Evolutionary conservation across 2,888 invertebrate genomes (phyloP).

Genomic region (Pristionchus maxplancki): DNA sequence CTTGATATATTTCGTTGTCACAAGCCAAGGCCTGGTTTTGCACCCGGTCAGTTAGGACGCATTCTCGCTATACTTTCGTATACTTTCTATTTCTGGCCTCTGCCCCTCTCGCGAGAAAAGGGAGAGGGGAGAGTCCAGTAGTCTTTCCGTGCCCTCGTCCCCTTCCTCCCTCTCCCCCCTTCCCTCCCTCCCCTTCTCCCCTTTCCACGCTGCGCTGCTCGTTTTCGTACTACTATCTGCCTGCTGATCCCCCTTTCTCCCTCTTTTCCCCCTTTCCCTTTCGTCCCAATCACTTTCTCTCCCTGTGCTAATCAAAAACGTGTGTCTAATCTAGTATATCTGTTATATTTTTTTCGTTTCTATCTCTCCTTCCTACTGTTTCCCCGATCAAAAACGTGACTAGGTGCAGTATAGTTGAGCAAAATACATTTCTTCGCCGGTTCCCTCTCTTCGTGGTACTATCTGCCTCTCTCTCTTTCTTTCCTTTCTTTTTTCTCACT

Average conservation of each 20-base stretch:
- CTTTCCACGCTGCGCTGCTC: not conserved
- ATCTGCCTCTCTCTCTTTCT: no score
- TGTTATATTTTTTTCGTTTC: not conserved
- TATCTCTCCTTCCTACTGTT: no score
- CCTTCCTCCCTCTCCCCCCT: not conserved
- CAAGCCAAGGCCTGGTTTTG: no score
- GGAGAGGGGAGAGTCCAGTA: not conserved
- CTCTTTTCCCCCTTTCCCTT: not conserved
- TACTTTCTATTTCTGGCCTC: slow-evolving; percentile 43
- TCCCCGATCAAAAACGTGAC: no score
- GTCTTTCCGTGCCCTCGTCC: not conserved
- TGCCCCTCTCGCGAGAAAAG: not conserved
- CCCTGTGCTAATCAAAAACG: not conserved
- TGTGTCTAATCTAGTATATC: no score
- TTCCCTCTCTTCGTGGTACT: no score
- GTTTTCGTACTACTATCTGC: slow-evolving; percentile 35
- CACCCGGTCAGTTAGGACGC: not conserved
- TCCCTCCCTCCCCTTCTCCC: not conserved
- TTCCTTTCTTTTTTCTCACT: no score
- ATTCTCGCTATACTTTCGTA: slow-evolving; percentile 33
- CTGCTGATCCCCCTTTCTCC: slow-evolving; percentile 4
- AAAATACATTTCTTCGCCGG: no score
- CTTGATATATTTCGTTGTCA: no score
- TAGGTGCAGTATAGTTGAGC: no score
- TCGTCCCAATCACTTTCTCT: not conserved